Percentiles rank a stretch among this genome's conserved stretches.
Conservation (phyloP, 2,113 vertebrate species). For the Lathamus discolor region DNA sequence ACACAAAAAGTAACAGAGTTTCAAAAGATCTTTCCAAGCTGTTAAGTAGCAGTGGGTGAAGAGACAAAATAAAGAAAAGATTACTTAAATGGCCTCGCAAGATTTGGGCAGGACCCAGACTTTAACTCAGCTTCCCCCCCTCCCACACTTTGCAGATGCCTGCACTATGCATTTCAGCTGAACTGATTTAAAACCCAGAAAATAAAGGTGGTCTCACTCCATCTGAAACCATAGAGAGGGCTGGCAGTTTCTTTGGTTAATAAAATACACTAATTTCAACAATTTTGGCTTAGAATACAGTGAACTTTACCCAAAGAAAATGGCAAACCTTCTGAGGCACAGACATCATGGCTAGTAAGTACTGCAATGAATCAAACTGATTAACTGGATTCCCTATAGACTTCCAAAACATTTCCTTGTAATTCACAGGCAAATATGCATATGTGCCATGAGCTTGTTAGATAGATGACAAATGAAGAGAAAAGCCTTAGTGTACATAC, state of each 20-base stretch:
- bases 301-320: slow-evolving; percentile 32
- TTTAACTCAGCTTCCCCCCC: background rate
- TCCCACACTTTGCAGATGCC: background rate
- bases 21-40: slow-evolving; percentile 56
- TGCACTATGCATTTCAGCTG: background rate
- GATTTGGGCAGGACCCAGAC: background rate
- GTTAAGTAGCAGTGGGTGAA: slow-evolving; percentile 27
- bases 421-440: background rate
- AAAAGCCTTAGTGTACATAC: background rate
- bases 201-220: background rate
- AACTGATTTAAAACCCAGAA: background rate
- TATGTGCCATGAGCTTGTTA: slow-evolving; percentile 32
- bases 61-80: background rate
- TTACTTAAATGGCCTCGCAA: slow-evolving; percentile 4
- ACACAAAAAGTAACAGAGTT: slow-evolving; percentile 51
- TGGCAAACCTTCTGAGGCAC: slow-evolving; percentile 13
- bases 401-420: slow-evolving; percentile 8
- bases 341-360: slow-evolving; percentile 26
- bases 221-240: background rate
- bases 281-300: background rate
- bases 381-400: slow-evolving; percentile 20
- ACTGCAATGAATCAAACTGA: slow-evolving; percentile 41
- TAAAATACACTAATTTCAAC: background rate
- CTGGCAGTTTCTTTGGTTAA: slow-evolving; percentile 1
- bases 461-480: slow-evolving; percentile 32